These are phyloP conservation scores for Tribolium castaneum DNA, from an alignment of 1,140 invertebrate genomes.

Conservation along the genomic window DNA sequence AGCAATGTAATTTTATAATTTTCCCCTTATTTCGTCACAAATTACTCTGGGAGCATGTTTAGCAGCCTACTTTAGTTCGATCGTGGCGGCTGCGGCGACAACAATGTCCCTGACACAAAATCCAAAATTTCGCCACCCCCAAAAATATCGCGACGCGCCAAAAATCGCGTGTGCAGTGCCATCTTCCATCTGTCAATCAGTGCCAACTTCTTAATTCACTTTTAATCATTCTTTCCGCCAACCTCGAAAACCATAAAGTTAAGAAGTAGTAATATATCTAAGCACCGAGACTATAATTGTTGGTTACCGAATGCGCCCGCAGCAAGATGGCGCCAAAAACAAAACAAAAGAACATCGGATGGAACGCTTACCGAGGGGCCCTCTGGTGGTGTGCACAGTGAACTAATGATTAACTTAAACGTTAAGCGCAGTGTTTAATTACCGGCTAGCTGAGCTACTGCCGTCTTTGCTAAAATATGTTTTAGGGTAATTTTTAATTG, in stretches of 20 bases:
- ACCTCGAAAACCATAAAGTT: slow-evolving; percentile 48
- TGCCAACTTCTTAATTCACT: slow-evolving; percentile 47
- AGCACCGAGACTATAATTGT: slow-evolving; percentile 59
- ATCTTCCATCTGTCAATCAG: slow-evolving; percentile 1
- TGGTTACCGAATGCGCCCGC: slow-evolving; percentile 52
- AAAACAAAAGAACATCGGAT: slow-evolving; percentile 51
- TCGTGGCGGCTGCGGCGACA: slow-evolving; percentile 56
- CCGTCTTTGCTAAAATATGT: slow-evolving; percentile 52
- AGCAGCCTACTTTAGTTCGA: slow-evolving; percentile 62
- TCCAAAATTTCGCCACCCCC: slow-evolving; percentile 20
- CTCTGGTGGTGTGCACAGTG: slow-evolving; percentile 55
- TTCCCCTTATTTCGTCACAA: slow-evolving; percentile 66
- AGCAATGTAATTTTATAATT: slow-evolving; percentile 66
- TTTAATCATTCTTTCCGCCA: slow-evolving; percentile 47
- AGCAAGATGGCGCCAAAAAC: slow-evolving; percentile 62
- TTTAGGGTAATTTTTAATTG: slow-evolving; percentile 59
- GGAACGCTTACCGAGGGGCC: slow-evolving; percentile 46
- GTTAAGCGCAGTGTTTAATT: slow-evolving; percentile 60
- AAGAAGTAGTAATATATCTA: slow-evolving; percentile 59
- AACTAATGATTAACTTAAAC: slow-evolving; percentile 59
- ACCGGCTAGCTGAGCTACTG: slow-evolving; percentile 56
- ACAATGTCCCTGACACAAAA: slow-evolving; percentile 50
- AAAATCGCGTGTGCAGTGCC: not conserved
- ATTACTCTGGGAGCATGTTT: slow-evolving; percentile 63
- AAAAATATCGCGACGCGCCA: slow-evolving; percentile 24